Percentiles rank a stretch among this genome's conserved stretches.
Conservation (phyloP, 2,888 invertebrate genomes). For the Diplolepis rosae region DNA sequence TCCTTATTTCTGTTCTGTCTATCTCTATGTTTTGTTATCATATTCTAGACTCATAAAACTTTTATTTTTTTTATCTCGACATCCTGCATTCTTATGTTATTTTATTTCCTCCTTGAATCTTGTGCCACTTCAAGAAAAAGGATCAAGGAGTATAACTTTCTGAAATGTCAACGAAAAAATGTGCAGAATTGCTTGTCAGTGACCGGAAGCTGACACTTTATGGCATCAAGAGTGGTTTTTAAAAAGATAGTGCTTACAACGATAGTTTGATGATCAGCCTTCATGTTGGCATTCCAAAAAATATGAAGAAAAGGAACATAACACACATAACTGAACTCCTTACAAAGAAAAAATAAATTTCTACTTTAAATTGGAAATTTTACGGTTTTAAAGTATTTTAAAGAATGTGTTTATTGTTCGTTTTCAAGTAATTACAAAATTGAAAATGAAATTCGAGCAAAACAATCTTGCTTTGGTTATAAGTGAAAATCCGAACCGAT, state of each 20-base stretch:
- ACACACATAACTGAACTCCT: too few relatives aligned
- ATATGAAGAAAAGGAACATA: too few relatives aligned
- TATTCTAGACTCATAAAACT: slow-evolving; percentile 6
- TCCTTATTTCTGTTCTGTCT: background rate
- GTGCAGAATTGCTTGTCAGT: slow-evolving; percentile 13
- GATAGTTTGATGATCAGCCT: background rate
- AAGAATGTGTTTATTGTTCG: too few relatives aligned
- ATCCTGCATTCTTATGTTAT: background rate
- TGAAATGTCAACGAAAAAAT: background rate
- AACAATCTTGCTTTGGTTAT: too few relatives aligned
- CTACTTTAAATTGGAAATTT: too few relatives aligned
- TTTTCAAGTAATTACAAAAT: too few relatives aligned
- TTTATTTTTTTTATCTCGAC: background rate
- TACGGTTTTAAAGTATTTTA: too few relatives aligned
- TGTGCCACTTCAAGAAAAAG: background rate
- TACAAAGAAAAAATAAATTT: too few relatives aligned
- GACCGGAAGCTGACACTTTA: slow-evolving; percentile 19
- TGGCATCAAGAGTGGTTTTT: background rate
- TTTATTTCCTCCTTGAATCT: background rate
- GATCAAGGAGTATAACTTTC: slow-evolving; percentile 14
- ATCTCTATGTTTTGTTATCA: background rate
- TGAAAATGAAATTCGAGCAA: too few relatives aligned
- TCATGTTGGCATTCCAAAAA: background rate
- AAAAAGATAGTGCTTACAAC: background rate
- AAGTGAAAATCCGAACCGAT: too few relatives aligned